Evolutionary conservation across 2,888 invertebrate species (phyloP).

Genomic region (Cremastinae sp.): DNA sequence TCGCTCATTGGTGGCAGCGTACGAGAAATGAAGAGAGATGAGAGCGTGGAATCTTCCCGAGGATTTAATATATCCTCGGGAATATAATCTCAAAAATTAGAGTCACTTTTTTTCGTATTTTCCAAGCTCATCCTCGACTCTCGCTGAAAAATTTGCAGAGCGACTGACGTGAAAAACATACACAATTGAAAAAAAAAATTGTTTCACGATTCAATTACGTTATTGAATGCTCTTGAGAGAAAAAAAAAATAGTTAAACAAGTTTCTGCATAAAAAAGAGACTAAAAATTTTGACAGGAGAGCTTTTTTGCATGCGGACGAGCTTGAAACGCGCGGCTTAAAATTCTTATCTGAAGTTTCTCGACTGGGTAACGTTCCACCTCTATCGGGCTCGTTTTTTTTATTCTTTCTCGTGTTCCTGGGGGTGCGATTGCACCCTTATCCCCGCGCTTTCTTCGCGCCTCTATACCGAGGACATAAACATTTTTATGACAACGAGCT

Average conservation of each 20-base stretch:
- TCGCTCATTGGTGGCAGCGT: conserved; percentile 29
- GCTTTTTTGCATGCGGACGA: conserved; percentile 4
- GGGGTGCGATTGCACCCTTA: conserved; percentile 38
- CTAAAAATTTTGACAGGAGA: neutral
- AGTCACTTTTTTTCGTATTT: neutral
- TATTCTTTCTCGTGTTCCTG: conserved; percentile 31
- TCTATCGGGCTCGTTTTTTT: too few relatives aligned
- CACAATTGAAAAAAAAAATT: too few relatives aligned
- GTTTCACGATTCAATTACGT: too few relatives aligned
- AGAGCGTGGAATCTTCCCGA: neutral
- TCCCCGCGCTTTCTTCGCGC: conserved; percentile 21
- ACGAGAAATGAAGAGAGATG: conserved; percentile 8
- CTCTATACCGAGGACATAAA: conserved; percentile 65
- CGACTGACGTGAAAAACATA: too few relatives aligned
- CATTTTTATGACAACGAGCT: conserved; percentile 71
- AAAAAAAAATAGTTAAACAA: too few relatives aligned
- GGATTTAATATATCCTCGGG: conserved; percentile 32
- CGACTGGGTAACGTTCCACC: conserved; percentile 9
- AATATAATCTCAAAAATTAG: conserved; percentile 40
- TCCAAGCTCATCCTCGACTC: neutral
- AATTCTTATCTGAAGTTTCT: conserved; percentile 5
- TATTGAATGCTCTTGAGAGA: too few relatives aligned
- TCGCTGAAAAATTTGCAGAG: too few relatives aligned
- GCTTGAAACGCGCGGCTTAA: too few relatives aligned
- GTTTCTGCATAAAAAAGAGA: too few relatives aligned